Evolutionary conservation across 1,140 invertebrate genomes (phyloP).

Genomic region (Diachasmimorpha longicaudata): DNA sequence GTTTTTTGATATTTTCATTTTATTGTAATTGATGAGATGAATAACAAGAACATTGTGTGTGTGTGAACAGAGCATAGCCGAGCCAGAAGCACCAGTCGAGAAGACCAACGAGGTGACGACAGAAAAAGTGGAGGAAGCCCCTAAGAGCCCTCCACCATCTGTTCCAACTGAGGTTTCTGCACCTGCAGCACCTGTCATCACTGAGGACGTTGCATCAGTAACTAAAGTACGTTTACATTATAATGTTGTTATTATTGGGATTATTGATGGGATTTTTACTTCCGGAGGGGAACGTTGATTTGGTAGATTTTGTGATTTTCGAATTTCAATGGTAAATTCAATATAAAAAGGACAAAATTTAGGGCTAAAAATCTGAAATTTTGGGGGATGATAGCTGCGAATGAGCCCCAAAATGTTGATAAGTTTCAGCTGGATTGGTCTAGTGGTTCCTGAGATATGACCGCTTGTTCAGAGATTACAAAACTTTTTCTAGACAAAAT

Average conservation of each 20-base stretch:
- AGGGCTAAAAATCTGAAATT: too few species aligned
- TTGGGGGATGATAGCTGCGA: too few species aligned
- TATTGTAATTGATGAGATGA: background rate
- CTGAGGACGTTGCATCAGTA: constrained; percentile 59
- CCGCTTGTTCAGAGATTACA: too few species aligned
- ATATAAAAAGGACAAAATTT: too few species aligned
- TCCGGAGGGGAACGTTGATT: too few species aligned
- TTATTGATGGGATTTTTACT: too few species aligned
- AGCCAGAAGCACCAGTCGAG: constrained; percentile 46
- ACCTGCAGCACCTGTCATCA: constrained; percentile 48
- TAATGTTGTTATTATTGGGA: background rate
- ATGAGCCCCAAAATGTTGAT: too few species aligned
- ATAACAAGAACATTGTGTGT: background rate
- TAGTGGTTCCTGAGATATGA: too few species aligned
- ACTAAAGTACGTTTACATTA: constrained; percentile 48
- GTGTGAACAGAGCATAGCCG: constrained; percentile 47
- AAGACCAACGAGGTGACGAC: constrained; percentile 46
- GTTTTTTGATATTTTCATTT: background rate
- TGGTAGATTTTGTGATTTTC: too few species aligned
- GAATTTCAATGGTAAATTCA: too few species aligned
- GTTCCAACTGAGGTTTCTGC: constrained; percentile 46
- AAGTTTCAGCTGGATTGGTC: too few species aligned
- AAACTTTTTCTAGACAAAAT: too few species aligned
- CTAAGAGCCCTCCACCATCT: constrained; percentile 47
- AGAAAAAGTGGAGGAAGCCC: constrained; percentile 46